These are phyloP conservation scores for Drosophila sucinea DNA, from an alignment of 1,140 invertebrate species.

Conservation along the genomic window DNA sequence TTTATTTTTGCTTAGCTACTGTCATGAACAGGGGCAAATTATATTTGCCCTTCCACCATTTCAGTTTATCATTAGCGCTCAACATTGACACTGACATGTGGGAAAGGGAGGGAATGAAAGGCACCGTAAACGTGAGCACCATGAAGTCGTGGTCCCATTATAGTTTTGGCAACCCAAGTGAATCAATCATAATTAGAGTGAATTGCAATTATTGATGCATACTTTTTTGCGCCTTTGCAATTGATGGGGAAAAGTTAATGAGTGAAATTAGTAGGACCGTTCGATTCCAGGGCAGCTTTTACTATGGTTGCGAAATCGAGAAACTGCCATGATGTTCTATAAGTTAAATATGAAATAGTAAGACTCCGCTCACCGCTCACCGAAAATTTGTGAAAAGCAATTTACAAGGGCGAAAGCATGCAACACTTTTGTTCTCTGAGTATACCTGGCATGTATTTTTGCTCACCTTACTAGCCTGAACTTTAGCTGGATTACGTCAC, in stretches of 20 bases:
- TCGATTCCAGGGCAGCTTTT: neutral
- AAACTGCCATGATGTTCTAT: too few species aligned
- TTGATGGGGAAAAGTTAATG: constrained; percentile 51
- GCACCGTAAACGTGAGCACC: neutral
- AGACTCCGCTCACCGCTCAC: too few species aligned
- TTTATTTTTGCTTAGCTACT: constrained; percentile 53
- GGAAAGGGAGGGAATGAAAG: neutral
- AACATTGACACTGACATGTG: constrained; percentile 66
- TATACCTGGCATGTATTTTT: too few species aligned
- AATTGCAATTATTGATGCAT: constrained; percentile 80
- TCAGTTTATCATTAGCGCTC: constrained; percentile 73
- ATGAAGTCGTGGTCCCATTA: constrained; percentile 36
- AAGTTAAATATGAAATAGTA: too few species aligned
- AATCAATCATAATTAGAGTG: constrained; percentile 80
- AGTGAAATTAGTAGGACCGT: neutral
- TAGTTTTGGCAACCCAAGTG: constrained; percentile 53
- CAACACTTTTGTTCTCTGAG: too few species aligned
- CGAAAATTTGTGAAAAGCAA: too few species aligned
- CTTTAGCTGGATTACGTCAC: neutral
- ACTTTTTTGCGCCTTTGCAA: constrained; percentile 47
- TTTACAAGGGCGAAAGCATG: too few species aligned
- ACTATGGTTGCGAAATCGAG: too few species aligned
- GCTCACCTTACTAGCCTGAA: neutral
- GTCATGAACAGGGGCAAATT: constrained; percentile 49
- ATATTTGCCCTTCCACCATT: constrained; percentile 59